Base-by-base conservation (phyloP, 2,113 vertebrate species). In the Marmota monax region DNA sequence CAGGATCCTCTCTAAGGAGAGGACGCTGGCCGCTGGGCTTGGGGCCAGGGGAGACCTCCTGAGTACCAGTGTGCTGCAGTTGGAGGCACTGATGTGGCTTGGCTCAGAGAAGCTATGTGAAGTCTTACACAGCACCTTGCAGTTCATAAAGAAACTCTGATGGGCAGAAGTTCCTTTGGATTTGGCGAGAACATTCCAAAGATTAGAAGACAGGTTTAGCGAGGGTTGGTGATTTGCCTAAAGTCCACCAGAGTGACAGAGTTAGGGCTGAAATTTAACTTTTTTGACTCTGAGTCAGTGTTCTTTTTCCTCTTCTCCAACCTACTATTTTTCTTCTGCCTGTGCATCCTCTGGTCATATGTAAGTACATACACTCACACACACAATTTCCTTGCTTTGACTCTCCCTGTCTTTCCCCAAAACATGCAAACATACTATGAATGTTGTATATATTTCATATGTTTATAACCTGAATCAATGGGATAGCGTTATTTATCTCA, bases 1-100 rank as follows among this genome's bases (percentile, higher is more conserved):
- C 8, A 23, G 27, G 70, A 37, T 58, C 56, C 90, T n/a, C 53
- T 85, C 87, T 61, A 61, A n/a, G 79, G 92, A 79, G 80, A 79
- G 39, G 12, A 8, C 7, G 84, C 48, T 53, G 23, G 78, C 39
- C 0, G 2, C 63, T 9, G 42, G 42, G 42, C 0, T 9, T 17
- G 69, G 37, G 69, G 37, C 70, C 3, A 58, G 1, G 95, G 58
- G 77, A 70, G 22, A 27, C 34, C 29, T 53, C 12, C 37, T 45
- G 42, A 13, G 67, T 16, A 0, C 0, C 32, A 42, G 79, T 16
- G 11, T 45, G 58, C 65, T 22, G 8, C 4, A 6, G 32, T 0
- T 34, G 56, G 69, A 39, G 34, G n/a, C 25, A 22, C 0, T 37
- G 42, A 4, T 11, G 32, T 10, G 10, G 32, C 3, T 13, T 12